Conservation (phyloP, 1,140 invertebrate species). For the Drosophila sp. region DNA sequence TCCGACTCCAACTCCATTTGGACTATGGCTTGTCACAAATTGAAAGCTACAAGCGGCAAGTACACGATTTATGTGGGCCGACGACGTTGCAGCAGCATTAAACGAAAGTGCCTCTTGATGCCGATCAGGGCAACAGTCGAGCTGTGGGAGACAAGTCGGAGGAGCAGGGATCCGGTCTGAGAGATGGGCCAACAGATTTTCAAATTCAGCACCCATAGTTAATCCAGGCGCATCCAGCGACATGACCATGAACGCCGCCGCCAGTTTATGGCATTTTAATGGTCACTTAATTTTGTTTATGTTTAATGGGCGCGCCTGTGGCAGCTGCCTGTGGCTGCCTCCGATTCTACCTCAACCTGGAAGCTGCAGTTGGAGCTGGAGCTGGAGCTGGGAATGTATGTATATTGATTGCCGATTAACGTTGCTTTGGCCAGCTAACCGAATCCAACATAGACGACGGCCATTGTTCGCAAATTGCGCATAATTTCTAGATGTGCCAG, state of each 20-base stretch:
- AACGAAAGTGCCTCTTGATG: conserved; percentile 44
- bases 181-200: conserved; percentile 35
- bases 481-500: conserved; percentile 57
- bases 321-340: conserved; percentile 50
- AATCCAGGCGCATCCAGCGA: conserved; percentile 57
- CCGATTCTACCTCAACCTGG: conserved; percentile 3
- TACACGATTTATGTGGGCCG: conserved; percentile 82
- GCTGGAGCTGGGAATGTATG: conserved; percentile 25
- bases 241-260: conserved; percentile 73
- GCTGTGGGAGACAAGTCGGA: no score
- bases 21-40: conserved; percentile 68
- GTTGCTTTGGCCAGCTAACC: conserved; percentile 38
- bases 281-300: conserved; percentile 85
- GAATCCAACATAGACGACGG: conserved; percentile 44
- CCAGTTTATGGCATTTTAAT: conserved; percentile 85
- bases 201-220: conserved; percentile 30
- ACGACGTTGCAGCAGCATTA: conserved; percentile 41
- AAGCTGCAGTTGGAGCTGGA: conserved; percentile 23
- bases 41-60: conserved; percentile 82
- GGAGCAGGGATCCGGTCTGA: not conserved
- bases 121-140: conserved; percentile 24
- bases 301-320: conserved; percentile 80
- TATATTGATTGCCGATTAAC: conserved; percentile 83
- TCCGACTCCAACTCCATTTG: conserved; percentile 43
- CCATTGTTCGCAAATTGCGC: conserved; percentile 76